Conservation (phyloP, 2,888 invertebrate genomes). For the Atrina japonica region DNA sequence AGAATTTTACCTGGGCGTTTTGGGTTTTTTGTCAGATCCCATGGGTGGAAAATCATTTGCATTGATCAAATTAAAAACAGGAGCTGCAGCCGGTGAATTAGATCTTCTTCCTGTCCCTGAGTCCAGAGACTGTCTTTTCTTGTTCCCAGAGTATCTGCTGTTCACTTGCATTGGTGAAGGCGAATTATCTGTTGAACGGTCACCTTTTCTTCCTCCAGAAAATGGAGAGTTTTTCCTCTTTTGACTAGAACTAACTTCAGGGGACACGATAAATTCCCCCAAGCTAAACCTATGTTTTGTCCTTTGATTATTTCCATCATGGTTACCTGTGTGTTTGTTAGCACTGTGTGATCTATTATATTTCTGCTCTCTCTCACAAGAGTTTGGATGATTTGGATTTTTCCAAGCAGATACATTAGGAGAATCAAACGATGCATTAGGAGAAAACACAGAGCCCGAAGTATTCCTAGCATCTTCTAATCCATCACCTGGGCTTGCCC, state of each 20-base stretch:
- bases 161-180: slow-evolving; percentile 48
- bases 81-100: slow-evolving; percentile 47
- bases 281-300: slow-evolving; percentile 68
- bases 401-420: slow-evolving; percentile 28
- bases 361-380: slow-evolving; percentile 24
- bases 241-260: slow-evolving; percentile 48
- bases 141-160: slow-evolving; percentile 50
- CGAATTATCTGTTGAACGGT: slow-evolving; percentile 43
- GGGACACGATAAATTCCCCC: slow-evolving; percentile 69
- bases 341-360: slow-evolving; percentile 54
- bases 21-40: slow-evolving; percentile 36
- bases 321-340: slow-evolving; percentile 35
- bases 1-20: slow-evolving; percentile 22
- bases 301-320: slow-evolving; percentile 42
- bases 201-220: slow-evolving; percentile 50
- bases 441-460: slow-evolving; percentile 59
- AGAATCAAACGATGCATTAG: slow-evolving; percentile 59
- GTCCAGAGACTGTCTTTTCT: slow-evolving; percentile 53
- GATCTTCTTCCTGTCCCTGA: slow-evolving; percentile 17
- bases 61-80: slow-evolving; percentile 64
- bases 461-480: slow-evolving; percentile 49
- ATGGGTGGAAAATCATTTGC: slow-evolving; percentile 69
- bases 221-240: slow-evolving; percentile 65
- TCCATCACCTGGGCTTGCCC: slow-evolving; percentile 60
- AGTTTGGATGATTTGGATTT: slow-evolving; percentile 27